phyloP scores from a whole-genome alignment of 2,113 vertebrate genomes.

The Archilochus colubris region DNA sequence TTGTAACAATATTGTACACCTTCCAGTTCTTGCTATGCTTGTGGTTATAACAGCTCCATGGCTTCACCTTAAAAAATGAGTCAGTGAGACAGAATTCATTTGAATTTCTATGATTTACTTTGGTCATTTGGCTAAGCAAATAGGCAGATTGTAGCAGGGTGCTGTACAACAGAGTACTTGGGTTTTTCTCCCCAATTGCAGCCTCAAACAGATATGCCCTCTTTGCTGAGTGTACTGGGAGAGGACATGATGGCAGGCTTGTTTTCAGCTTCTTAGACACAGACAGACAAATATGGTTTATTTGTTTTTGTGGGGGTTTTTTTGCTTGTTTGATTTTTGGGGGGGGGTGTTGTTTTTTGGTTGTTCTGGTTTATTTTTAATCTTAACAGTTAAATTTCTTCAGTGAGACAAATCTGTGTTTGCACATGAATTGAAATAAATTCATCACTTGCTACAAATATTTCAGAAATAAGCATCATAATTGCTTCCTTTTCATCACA shows the following conservation, averaged over 20 bases:
- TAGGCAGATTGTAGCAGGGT: background rate
- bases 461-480: slow-evolving; percentile 23
- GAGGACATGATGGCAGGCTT: background rate
- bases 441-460: background rate
- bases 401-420: background rate
- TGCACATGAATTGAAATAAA: slow-evolving; percentile 1
- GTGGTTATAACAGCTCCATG: background rate
- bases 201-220: background rate
- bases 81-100: background rate
- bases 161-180: background rate
- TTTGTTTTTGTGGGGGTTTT: background rate
- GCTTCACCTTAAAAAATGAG: background rate
- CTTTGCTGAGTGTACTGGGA: background rate
- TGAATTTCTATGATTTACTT: background rate
- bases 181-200: background rate
- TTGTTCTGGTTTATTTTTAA: background rate
- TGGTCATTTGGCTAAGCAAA: background rate
- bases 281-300: background rate
- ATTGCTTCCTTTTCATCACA: slow-evolving; percentile 36
- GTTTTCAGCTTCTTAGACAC: background rate
- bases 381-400: background rate
- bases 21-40: background rate
- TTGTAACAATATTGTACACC: background rate
- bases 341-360: no score
- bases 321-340: no score